Conservation (phyloP, 2,888 invertebrate species). For the Caradrina kadenii region DNA sequence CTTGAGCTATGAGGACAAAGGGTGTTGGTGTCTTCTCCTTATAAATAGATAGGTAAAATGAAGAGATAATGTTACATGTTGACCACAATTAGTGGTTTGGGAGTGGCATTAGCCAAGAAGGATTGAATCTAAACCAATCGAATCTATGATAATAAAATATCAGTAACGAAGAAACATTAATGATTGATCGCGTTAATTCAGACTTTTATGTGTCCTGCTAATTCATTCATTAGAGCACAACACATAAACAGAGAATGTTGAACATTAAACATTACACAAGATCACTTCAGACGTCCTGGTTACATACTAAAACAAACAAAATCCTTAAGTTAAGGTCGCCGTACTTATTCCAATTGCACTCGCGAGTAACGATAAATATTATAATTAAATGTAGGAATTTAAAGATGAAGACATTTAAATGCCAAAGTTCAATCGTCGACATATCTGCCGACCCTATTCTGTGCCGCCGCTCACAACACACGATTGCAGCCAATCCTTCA, state of each 20-base stretch:
- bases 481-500: constrained; percentile 76
- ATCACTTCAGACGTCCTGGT: neutral
- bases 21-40: no score
- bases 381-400: constrained; percentile 77
- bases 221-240: neutral
- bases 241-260: neutral
- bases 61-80: neutral
- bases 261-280: neutral
- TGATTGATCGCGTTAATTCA: neutral
- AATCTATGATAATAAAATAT: neutral
- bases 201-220: neutral
- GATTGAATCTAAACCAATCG: neutral
- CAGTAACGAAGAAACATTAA: neutral
- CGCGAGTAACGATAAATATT: constrained; percentile 59
- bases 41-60: no score
- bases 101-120: neutral
- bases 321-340: constrained; percentile 35
- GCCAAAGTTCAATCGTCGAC: constrained; percentile 83
- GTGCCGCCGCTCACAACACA: constrained; percentile 77
- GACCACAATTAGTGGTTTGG: neutral
- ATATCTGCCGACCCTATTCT: constrained; percentile 80
- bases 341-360: constrained; percentile 45
- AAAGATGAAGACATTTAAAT: constrained; percentile 78
- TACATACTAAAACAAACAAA: constrained; percentile 30
- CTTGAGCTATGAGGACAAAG: neutral